Percentiles rank a stretch among this genome's conserved stretches.
Evolutionary conservation across 1,140 invertebrate species (phyloP).

Genomic region (Dendroctonus valens): DNA sequence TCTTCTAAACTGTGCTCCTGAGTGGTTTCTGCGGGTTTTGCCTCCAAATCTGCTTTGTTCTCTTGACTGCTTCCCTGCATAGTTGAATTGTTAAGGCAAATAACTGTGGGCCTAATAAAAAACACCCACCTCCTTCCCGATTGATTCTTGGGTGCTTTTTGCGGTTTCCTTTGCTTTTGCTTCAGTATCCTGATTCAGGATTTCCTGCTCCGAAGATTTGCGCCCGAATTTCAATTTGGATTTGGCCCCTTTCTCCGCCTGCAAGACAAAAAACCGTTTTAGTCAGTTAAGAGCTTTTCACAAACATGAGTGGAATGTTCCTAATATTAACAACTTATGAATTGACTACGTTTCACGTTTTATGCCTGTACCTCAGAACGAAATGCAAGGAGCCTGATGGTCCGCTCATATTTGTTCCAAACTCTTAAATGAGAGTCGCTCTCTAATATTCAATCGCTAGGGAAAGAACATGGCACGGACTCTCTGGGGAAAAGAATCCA

Average conservation of each 20-base stretch:
- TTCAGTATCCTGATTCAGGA: not conserved
- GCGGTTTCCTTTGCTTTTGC: not conserved
- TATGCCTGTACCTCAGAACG: not conserved
- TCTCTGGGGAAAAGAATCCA: conserved; percentile 8
- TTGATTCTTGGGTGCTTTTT: not conserved
- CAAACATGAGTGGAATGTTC: conserved; percentile 34
- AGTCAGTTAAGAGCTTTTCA: conserved; percentile 36
- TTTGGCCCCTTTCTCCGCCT: conserved; percentile 31
- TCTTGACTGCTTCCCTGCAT: too few species aligned
- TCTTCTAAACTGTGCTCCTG: too few species aligned
- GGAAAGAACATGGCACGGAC: conserved; percentile 21
- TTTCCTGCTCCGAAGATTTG: not conserved
- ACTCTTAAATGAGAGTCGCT: conserved; percentile 30
- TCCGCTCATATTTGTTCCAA: conserved; percentile 32
- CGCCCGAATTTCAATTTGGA: not conserved
- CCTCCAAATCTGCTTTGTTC: too few species aligned
- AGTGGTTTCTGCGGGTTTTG: too few species aligned
- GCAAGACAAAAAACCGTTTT: conserved; percentile 32
- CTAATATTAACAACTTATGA: not conserved
- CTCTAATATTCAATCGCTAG: not conserved
- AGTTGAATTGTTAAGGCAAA: too few species aligned
- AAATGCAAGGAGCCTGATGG: conserved; percentile 7
- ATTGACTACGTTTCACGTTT: not conserved
- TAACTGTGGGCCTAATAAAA: too few species aligned
- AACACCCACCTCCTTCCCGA: too few species aligned